phyloP scores from a whole-genome alignment of 1,140 invertebrate genomes.

The Lethocerus indicus region DNA sequence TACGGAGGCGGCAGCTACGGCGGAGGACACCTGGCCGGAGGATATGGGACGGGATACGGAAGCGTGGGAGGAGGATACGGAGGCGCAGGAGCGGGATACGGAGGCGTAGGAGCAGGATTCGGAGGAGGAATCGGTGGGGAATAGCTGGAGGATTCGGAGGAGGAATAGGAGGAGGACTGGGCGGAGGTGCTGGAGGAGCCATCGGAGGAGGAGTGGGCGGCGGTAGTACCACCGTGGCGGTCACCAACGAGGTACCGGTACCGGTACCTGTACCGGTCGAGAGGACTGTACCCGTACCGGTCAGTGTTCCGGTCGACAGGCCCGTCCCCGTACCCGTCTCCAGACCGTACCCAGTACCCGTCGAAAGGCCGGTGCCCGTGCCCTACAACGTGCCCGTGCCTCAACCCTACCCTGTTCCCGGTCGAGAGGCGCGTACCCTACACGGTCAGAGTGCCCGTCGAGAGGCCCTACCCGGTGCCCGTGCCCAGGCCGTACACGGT shows the following conservation, averaged over 20 bases:
- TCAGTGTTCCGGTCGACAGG: conserved; percentile 4
- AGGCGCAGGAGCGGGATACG: not conserved
- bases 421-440: too few relatives aligned
- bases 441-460: too few relatives aligned
- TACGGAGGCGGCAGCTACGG: too few relatives aligned
- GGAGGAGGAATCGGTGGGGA: not conserved
- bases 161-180: not conserved
- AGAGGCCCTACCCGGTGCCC: conserved; percentile 4
- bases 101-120: not conserved
- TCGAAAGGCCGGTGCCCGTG: conserved; percentile 6
- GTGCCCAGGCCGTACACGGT: conserved; percentile 5
- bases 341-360: conserved; percentile 9
- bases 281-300: too few relatives aligned
- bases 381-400: conserved; percentile 6
- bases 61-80: not conserved
- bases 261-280: conserved; percentile 7
- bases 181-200: not conserved
- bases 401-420: conserved; percentile 8
- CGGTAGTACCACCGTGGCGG: not conserved
- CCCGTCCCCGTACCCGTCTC: conserved; percentile 7
- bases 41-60: too few relatives aligned
- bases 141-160: not conserved
- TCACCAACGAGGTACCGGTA: conserved; percentile 3
- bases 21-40: too few relatives aligned
- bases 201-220: not conserved